Percentiles rank a stretch among this genome's conserved stretches.
phyloP scores from a whole-genome alignment of 2,113 vertebrate genomes.

The Etia nguti region DNA sequence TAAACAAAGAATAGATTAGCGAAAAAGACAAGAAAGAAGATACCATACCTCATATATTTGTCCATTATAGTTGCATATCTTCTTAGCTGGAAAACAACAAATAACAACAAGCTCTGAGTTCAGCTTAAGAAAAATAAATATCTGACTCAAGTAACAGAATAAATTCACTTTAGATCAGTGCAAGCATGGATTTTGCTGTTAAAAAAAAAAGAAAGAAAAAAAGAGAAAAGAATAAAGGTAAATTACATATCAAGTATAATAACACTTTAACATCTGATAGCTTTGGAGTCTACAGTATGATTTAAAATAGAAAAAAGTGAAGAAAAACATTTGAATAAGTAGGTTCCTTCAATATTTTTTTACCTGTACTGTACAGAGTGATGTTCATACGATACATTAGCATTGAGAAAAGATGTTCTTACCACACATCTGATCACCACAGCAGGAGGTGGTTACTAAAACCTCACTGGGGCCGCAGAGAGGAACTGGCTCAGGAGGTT shows the following conservation, averaged over 20 bases:
- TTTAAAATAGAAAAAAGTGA: not conserved
- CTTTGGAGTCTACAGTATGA: not conserved
- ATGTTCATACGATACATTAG: not conserved
- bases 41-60: conserved; percentile 38
- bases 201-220: too few species aligned
- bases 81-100: conserved; percentile 55
- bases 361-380: accelerated
- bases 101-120: not conserved
- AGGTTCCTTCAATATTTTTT: not conserved
- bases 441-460: conserved; percentile 35
- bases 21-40: not conserved
- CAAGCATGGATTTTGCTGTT: accelerated
- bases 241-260: too few species aligned
- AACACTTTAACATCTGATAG: too few species aligned
- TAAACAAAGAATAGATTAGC: not conserved
- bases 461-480: conserved; percentile 5
- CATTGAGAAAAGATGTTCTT: not conserved
- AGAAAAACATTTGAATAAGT: not conserved
- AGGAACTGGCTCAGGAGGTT: not conserved
- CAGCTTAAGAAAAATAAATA: not conserved
- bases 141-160: not conserved
- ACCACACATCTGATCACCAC: conserved; percentile 50
- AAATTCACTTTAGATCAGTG: not conserved
- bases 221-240: too few species aligned
- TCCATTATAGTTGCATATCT: conserved; percentile 49